Base-by-base conservation (phyloP, 64 coral and sea anemone genomes). In the Platygyra sinensis region DNA sequence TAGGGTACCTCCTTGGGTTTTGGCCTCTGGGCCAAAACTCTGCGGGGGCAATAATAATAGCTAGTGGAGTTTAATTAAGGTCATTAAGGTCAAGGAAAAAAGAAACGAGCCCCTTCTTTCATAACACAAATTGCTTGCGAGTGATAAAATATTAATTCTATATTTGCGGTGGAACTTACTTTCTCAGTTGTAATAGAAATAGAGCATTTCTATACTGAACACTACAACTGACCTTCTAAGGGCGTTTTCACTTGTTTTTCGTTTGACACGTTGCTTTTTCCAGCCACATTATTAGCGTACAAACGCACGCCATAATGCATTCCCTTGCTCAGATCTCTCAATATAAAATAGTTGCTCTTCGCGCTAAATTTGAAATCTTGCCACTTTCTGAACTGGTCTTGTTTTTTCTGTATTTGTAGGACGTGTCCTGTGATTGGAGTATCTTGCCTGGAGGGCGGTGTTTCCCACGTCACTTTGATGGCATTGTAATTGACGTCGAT, bases 361-460 rank as follows among this genome's bases (percentile, higher is more conserved):
- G 38, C 75, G 8, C 52, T 51, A 24, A 78, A 78, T 8, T 18
- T n/a, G 24, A 55, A 17, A 52, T 52, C 22, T 11, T 19, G n/a
- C 20, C 18, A 52, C 22, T 14, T 17, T 12, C 6, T 51, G 22
- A 7, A 10, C 10, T 51, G 18, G n/a, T 6, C 42, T 51, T 2
- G 42, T 52, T 51, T 50, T 18, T 78, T n/a, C 7, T 54, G 8
- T 54, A 78, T 78, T 25, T 46, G 19, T 78, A 78, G 52, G 16
- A 78, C 46, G 46, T 78, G 11, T 51, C 75, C 75, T n/a, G 75
- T 78, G 22, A 78, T 78, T n/a, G 39, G 75, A 11, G 75, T 78
- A 50, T 24, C 20, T 51, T 78, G 75, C 8, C 52, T 27, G 25
- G 42, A 12, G 42, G 75, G 24, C 5, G 75, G 39, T 12, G n/a